Evolutionary conservation across 2,113 vertebrate species (phyloP).

Genomic region (Scomber colias): DNA sequence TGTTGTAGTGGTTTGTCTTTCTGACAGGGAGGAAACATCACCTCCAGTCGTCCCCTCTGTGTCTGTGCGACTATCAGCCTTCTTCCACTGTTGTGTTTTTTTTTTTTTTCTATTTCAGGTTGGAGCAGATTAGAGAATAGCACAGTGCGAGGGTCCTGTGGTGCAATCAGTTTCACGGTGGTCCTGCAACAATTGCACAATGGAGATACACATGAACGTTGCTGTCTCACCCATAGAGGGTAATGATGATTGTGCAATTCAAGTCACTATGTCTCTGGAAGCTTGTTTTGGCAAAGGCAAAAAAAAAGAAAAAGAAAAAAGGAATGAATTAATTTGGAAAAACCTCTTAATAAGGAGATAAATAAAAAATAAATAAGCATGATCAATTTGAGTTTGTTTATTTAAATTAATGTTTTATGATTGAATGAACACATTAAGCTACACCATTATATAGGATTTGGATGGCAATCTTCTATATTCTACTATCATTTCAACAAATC

Average conservation of each 20-base stretch:
- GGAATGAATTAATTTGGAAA: neutral
- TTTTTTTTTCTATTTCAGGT: slow-evolving; percentile 60
- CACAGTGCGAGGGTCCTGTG: slow-evolving; percentile 33
- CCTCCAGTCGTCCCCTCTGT: slow-evolving; percentile 1
- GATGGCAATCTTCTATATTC: too few relatives aligned
- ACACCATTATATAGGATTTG: neutral
- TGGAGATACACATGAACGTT: slow-evolving; percentile 44
- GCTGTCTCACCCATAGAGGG: slow-evolving; percentile 23
- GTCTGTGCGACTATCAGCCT: slow-evolving; percentile 18
- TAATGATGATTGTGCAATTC: slow-evolving; percentile 48
- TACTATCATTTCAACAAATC: too few relatives aligned
- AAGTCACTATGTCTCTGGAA: neutral
- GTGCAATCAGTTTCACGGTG: slow-evolving; percentile 61
- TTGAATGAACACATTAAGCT: too few relatives aligned
- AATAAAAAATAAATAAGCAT: neutral
- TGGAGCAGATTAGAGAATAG: slow-evolving; percentile 55
- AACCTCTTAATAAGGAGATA: neutral
- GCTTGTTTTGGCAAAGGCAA: slow-evolving; percentile 9
- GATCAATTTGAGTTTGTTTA: neutral
- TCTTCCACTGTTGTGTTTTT: slow-evolving; percentile 41
- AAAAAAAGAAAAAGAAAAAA: neutral
- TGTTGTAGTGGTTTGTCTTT: slow-evolving; percentile 21
- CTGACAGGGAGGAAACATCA: slow-evolving; percentile 16
- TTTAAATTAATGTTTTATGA: neutral
- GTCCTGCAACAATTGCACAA: slow-evolving; percentile 43